Percentiles rank a stretch among this genome's conserved stretches.
phyloP scores from a whole-genome alignment of 2,888 invertebrate species.

The Ctena decussata region DNA sequence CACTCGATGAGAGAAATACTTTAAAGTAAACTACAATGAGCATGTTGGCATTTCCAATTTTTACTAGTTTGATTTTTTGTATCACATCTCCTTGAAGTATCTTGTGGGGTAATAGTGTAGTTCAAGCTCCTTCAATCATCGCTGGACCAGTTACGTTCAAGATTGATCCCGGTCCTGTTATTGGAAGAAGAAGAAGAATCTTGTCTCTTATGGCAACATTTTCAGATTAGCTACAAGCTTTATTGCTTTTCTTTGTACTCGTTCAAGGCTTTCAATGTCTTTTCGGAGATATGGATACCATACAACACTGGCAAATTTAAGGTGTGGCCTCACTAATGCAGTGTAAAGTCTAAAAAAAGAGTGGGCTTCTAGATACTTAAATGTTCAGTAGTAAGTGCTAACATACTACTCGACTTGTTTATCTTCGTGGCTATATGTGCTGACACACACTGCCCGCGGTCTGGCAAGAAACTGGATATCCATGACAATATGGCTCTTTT shows the following conservation, averaged over 20 bases:
- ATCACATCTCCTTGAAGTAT: too few relatives aligned
- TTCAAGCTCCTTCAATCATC: too few relatives aligned
- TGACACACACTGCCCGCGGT: neutral
- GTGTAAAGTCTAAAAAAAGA: neutral
- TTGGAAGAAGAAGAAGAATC: too few relatives aligned
- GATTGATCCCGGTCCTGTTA: too few relatives aligned
- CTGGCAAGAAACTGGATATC: neutral
- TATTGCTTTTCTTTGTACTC: neutral
- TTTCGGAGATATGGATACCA: neutral
- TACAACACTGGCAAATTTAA: neutral
- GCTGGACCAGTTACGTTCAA: too few relatives aligned
- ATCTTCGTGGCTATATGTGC: too few relatives aligned
- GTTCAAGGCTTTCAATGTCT: neutral
- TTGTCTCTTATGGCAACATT: neutral
- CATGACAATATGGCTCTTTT: neutral
- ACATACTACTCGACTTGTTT: conserved; percentile 26
- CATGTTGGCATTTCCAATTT: too few relatives aligned
- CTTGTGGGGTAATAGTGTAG: too few relatives aligned
- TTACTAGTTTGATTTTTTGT: too few relatives aligned
- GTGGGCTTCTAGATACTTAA: too few relatives aligned
- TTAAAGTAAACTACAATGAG: too few relatives aligned
- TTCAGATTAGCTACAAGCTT: neutral
- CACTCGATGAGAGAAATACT: too few relatives aligned
- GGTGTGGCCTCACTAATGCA: neutral
- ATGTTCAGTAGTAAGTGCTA: conserved; percentile 2